These are phyloP conservation scores for Glossophaga mutica DNA, from an alignment of 2,797 vertebrate genomes.

Conservation along the genomic window DNA sequence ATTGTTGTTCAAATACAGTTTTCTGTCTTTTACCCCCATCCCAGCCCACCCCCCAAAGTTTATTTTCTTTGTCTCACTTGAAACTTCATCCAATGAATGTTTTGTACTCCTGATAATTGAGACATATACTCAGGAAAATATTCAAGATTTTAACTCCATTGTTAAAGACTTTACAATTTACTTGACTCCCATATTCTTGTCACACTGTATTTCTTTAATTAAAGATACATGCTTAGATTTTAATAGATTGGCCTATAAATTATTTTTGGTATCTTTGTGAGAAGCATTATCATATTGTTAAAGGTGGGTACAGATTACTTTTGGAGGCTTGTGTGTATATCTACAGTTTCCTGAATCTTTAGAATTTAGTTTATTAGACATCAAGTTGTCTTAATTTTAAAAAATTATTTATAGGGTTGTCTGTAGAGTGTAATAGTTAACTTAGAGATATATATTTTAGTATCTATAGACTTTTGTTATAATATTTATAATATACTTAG, in stretches of 20 bases:
- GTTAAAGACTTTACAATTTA: conserved; percentile 19
- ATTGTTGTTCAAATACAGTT: no score
- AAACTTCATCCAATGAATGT: background rate
- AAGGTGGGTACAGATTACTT: background rate
- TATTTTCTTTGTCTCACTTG: conserved; percentile 44
- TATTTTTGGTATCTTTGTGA: conserved; percentile 7
- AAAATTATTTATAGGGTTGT: background rate
- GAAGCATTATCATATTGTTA: background rate
- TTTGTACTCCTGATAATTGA: background rate
- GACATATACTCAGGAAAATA: conserved; percentile 9
- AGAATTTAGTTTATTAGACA: background rate
- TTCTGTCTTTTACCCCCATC: no score
- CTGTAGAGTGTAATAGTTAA: background rate
- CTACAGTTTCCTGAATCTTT: conserved; percentile 2
- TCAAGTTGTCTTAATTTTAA: conserved; percentile 8
- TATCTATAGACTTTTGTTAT: conserved; percentile 12
- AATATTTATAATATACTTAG: conserved; percentile 46
- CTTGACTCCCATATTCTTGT: background rate
- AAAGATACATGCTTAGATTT: conserved; percentile 1
- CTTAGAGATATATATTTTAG: background rate
- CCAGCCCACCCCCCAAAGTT: background rate
- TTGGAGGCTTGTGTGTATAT: background rate
- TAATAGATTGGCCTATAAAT: background rate
- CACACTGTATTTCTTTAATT: background rate
- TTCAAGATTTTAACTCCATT: background rate